phyloP scores from a whole-genome alignment of 92 coral and sea anemone species.

The Meandrina meandrites region DNA sequence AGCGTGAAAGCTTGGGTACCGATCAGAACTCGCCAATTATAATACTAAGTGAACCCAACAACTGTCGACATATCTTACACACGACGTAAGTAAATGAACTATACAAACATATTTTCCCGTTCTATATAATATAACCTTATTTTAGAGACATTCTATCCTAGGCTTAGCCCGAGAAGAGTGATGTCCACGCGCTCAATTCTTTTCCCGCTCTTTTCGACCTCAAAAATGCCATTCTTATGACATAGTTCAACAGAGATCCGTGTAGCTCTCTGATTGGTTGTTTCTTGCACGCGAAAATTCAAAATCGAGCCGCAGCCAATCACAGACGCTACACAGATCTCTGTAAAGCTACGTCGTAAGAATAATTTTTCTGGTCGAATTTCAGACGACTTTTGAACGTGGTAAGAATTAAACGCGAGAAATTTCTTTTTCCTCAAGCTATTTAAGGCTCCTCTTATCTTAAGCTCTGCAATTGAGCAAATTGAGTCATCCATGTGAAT shows the following conservation, averaged over 20 bases:
- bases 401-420: not conserved
- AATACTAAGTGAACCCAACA: conserved; percentile 14
- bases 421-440: not conserved
- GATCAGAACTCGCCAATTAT: not conserved
- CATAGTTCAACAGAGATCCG: not conserved
- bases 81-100: conserved; percentile 32
- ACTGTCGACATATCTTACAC: conserved; percentile 23
- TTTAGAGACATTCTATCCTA: conserved; percentile 36
- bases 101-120: conserved; percentile 55
- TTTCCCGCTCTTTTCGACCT: not conserved
- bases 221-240: not conserved
- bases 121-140: conserved; percentile 51
- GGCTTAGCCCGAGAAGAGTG: not conserved
- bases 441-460: not conserved
- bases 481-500: not conserved
- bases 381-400: not conserved
- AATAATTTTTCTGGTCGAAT: not conserved
- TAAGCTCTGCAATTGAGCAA: conserved; percentile 12
- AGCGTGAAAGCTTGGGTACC: conserved; percentile 2
- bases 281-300: not conserved
- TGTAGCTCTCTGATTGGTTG: not conserved
- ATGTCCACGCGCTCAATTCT: not conserved
- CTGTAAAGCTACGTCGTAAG: not conserved
- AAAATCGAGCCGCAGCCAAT: not conserved
- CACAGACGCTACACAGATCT: not conserved